These are phyloP conservation scores for Ditula angustiorana DNA, from an alignment of 2,888 invertebrate genomes.

Conservation along the genomic window DNA sequence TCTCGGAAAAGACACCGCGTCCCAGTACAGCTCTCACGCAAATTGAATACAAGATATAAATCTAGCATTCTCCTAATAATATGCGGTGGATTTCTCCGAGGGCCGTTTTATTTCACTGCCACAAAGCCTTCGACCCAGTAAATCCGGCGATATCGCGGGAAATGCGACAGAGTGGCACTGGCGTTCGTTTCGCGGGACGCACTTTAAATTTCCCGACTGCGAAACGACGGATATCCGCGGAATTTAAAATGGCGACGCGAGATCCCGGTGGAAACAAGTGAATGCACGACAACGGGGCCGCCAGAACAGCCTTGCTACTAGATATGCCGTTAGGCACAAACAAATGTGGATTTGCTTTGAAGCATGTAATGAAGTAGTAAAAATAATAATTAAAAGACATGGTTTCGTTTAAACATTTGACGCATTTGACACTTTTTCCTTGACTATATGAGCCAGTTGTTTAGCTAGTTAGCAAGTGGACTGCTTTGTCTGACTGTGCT, in stretches of 20 bases:
- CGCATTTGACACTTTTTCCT: no score
- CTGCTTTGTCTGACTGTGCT: no score
- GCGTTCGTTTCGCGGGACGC: constrained; percentile 73
- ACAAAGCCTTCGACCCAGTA: constrained; percentile 80
- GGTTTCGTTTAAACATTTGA: no score
- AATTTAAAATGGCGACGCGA: constrained; percentile 72
- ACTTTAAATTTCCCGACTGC: constrained; percentile 76
- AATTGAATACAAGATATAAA: constrained; percentile 83
- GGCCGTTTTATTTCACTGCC: constrained; percentile 79
- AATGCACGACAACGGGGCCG: constrained; percentile 40
- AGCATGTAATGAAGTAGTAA: no score
- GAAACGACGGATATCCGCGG: constrained; percentile 60
- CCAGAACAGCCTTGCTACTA: background rate
- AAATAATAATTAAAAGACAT: no score
- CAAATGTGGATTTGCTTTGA: background rate
- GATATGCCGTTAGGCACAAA: constrained; percentile 1
- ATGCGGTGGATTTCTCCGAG: constrained; percentile 79
- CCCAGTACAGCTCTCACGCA: constrained; percentile 74
- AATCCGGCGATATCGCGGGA: constrained; percentile 78
- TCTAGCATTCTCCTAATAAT: constrained; percentile 77
- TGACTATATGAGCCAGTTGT: no score
- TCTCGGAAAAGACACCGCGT: constrained; percentile 53
- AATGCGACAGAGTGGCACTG: constrained; percentile 77
- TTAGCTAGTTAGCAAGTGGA: no score
- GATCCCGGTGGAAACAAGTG: constrained; percentile 63